Percentiles rank a stretch among this genome's conserved stretches.
Evolutionary conservation across 2,113 vertebrate genomes (phyloP).

Genomic region (Melanerpes aurifrons): DNA sequence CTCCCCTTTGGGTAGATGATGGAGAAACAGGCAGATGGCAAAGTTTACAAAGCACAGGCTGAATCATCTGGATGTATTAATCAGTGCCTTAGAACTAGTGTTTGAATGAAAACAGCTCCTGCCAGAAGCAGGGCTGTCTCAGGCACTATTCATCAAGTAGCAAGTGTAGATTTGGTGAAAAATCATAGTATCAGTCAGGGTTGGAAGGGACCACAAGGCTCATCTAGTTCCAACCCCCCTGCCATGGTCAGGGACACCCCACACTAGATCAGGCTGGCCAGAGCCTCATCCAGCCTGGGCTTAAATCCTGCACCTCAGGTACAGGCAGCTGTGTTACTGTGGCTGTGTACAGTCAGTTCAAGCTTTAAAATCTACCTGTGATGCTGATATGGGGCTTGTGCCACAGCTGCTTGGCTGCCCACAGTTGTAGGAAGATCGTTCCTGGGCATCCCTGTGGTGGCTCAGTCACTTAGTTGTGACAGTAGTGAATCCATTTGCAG

Average conservation of each 20-base stretch:
- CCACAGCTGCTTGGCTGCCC: not conserved
- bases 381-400: not conserved
- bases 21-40: not conserved
- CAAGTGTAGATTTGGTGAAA: rapidly evolving
- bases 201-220: no score
- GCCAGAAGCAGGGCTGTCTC: not conserved
- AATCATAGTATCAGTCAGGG: no score
- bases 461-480: not conserved
- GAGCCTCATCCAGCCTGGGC: no score
- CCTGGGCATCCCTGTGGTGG: rapidly evolving
- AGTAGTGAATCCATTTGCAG: not conserved
- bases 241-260: no score
- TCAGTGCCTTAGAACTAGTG: not conserved
- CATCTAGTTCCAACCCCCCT: no score
- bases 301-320: not conserved
- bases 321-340: not conserved
- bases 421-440: not conserved
- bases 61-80: not conserved
- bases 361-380: not conserved
- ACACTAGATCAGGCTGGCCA: no score
- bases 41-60: slow-evolving; percentile 12
- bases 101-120: not conserved
- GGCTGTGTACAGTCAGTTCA: not conserved
- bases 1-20: not conserved
- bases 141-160: not conserved